Evolutionary conservation across 2,888 invertebrate species (phyloP).

Genomic region (Drosophila parthenogenetica): DNA sequence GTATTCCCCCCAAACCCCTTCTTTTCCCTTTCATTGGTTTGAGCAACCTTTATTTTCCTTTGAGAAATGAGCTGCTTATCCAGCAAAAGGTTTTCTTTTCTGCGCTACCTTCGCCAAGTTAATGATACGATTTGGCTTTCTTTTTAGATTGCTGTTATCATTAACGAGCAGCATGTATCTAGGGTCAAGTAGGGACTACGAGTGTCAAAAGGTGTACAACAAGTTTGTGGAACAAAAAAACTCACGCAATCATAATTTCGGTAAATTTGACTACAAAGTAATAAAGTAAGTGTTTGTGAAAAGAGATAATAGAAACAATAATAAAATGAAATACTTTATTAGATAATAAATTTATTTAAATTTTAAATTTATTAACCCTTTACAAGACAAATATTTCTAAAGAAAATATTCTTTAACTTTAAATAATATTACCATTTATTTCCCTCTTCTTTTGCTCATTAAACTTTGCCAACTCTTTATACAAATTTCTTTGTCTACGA

Average conservation of each 20-base stretch:
- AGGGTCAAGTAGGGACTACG: neutral
- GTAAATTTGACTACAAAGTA: neutral
- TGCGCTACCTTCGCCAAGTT: slow-evolving; percentile 33
- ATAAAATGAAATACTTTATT: neutral
- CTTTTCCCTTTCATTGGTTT: slow-evolving; percentile 1
- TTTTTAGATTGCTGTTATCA: slow-evolving; percentile 23
- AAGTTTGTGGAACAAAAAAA: neutral
- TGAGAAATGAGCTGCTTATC: slow-evolving; percentile 79
- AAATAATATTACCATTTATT: neutral
- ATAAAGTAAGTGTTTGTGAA: neutral
- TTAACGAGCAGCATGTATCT: slow-evolving; percentile 43
- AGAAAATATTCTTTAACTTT: neutral
- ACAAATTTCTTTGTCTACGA: neutral
- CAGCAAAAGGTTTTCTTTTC: slow-evolving; percentile 54
- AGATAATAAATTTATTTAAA: neutral
- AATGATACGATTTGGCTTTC: slow-evolving; percentile 65
- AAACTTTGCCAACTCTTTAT: slow-evolving; percentile 2
- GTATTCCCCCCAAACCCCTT: slow-evolving; percentile 12
- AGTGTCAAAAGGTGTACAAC: slow-evolving; percentile 5
- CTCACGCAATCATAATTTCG: slow-evolving; percentile 1
- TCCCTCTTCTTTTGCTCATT: neutral
- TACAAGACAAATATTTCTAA: neutral
- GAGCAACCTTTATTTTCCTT: slow-evolving; percentile 27
- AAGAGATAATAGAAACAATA: too few species aligned
- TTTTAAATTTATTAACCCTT: neutral